These are phyloP conservation scores for Psittacula cyanocephala DNA, from an alignment of 2,113 vertebrate genomes.

Conservation along the genomic window DNA sequence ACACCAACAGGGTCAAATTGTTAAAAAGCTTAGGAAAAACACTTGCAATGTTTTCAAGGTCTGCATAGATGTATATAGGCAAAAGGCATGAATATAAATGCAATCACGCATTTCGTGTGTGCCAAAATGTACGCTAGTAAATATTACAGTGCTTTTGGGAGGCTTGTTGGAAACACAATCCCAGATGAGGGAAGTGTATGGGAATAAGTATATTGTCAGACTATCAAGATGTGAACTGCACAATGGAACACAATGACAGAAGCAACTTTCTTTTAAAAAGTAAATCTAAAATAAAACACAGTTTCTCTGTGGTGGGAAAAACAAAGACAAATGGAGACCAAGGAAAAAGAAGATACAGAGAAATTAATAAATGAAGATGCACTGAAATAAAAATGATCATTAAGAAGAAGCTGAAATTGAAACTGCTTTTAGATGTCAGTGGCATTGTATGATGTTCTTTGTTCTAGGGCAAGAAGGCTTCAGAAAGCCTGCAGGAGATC, in stretches of 20 bases:
- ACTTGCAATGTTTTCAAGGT: neutral
- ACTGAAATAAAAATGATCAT: neutral
- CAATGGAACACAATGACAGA: neutral
- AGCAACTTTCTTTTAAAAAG: neutral
- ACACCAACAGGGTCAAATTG: neutral
- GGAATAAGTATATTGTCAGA: conserved; percentile 10
- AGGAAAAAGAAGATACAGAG: neutral
- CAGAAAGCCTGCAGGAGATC: neutral
- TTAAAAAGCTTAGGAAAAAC: neutral
- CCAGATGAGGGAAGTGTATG: neutral
- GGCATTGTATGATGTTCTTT: neutral
- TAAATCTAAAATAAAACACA: neutral
- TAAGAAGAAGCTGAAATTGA: neutral
- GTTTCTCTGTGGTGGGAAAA: neutral
- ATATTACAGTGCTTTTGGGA: conserved; percentile 49
- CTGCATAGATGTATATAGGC: neutral
- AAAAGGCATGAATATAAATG: conserved; percentile 36
- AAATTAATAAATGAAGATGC: neutral
- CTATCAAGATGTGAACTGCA: neutral
- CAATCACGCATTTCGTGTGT: neutral
- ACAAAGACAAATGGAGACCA: neutral
- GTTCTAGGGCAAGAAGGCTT: neutral
- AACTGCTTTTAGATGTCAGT: neutral
- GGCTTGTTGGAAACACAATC: neutral
- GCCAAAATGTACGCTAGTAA: conserved; percentile 42